Base-by-base conservation (phyloP, 2,113 vertebrate species). In the Gallinago media region DNA sequence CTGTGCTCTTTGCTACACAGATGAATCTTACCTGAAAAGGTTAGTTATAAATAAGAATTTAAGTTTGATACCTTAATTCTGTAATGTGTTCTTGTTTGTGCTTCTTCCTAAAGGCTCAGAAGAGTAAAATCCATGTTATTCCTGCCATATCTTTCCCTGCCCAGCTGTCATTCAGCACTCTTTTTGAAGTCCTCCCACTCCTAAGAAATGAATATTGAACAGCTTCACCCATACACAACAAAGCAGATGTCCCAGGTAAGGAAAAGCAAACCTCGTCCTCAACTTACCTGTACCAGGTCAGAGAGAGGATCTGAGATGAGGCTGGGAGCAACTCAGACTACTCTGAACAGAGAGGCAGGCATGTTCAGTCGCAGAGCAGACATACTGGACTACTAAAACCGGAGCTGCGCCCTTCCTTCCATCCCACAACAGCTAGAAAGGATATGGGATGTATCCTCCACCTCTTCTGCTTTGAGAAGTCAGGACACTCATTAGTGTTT, bases 251-350 rank as follows among this genome's bases (percentile, higher is more conserved):
- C 15, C 50, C 66, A 83, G 7, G 11, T 22, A 54, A 70, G 76
- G 25, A 52, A 61, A 36, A 87, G 2, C 17, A 66, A 49, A 38
- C 8, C 14, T 44, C 8, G 2, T 70, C 11, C 21, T 50, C 2
- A 2, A 74, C 88, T 97, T 88, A 97, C 96, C 95, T 92, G 58
- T 31, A 54, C 11, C 61, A 89, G 65, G 73, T 31, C 25, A 32
- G 85, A 47, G 31, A 73, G 19, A 59, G 15, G 29, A 47, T 59
- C 19, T 79, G n/a, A 40, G 29, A 38, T 21, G 31, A 70, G 32
- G 11, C 55, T 83, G 59, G 47, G 16, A 85, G 44, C 9, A 76
- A 8, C 52, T 94, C 63, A n/a, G n/a, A 34, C 31, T 65, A 52
- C 83, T 84, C 50, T 58, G 42, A 31, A 31, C 3, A 8, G 11